These are phyloP conservation scores for Oryzias melastigma DNA, from an alignment of 2,113 vertebrate genomes.

Conservation along the genomic window DNA sequence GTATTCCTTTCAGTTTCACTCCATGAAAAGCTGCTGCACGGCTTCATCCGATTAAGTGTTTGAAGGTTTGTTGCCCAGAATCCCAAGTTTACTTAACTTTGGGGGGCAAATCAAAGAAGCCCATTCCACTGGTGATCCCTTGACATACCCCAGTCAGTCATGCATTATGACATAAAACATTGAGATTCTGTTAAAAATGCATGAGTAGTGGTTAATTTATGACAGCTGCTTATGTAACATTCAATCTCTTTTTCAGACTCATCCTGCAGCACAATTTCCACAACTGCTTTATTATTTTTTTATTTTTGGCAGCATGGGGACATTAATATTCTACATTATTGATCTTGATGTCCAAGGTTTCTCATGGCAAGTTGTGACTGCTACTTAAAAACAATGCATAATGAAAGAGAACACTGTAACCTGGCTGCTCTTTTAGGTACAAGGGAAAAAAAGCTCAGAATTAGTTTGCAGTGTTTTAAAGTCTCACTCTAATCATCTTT, in stretches of 20 bases:
- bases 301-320: conserved; percentile 2
- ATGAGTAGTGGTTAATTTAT: conserved; percentile 16
- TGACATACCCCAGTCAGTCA: conserved; percentile 10
- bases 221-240: conserved; percentile 21
- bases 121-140: conserved; percentile 2
- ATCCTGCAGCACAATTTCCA: conserved; percentile 2
- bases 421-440: background rate
- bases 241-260: conserved; percentile 16
- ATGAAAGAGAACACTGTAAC: conserved; percentile 1
- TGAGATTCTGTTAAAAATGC: conserved; percentile 13
- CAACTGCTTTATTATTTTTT: background rate
- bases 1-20: too few relatives aligned
- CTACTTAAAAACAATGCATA: conserved; percentile 9
- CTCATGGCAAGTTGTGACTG: background rate
- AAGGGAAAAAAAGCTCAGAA: background rate
- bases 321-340: conserved; percentile 6
- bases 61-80: background rate
- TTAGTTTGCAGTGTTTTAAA: background rate
- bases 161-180: conserved; percentile 5
- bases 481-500: too few relatives aligned
- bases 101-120: background rate
- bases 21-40: too few relatives aligned
- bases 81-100: background rate
- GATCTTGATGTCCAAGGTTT: conserved; percentile 4
- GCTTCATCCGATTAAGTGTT: too few relatives aligned